phyloP scores from a whole-genome alignment of 2,113 vertebrate genomes.

The Nyctereutes procyonoides region DNA sequence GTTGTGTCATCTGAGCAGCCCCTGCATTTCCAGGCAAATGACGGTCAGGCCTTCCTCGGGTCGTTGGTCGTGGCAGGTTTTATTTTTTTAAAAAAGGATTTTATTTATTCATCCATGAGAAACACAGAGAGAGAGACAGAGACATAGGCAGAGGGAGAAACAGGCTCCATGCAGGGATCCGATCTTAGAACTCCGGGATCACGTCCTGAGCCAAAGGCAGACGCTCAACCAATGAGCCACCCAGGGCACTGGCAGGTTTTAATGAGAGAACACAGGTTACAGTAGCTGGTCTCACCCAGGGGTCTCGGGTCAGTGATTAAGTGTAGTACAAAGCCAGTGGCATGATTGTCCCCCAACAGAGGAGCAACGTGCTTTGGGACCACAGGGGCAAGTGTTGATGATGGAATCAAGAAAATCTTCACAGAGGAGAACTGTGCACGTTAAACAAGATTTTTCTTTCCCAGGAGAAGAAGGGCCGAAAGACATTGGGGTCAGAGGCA shows the following conservation, averaged over 20 bases:
- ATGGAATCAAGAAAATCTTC: neutral
- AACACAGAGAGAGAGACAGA: too few species aligned
- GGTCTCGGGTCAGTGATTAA: neutral
- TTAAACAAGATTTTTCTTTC: neutral
- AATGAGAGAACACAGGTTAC: neutral
- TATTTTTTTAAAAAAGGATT: too few species aligned
- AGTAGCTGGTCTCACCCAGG: neutral
- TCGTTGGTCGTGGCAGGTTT: rapidly evolving
- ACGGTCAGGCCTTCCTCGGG: neutral
- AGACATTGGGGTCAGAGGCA: neutral
- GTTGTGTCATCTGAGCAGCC: neutral
- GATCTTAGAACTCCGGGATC: too few species aligned
- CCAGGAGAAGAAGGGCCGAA: neutral
- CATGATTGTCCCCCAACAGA: rapidly evolving
- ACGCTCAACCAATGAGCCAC: too few species aligned
- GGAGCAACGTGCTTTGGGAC: neutral
- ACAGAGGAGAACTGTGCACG: neutral
- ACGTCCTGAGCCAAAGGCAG: too few species aligned
- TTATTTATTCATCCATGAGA: too few species aligned
- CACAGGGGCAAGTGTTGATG: too few species aligned
- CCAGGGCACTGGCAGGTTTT: neutral
- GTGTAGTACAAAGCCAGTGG: neutral
- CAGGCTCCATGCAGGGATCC: too few species aligned
- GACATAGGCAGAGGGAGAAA: too few species aligned
- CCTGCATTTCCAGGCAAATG: neutral